A percentile compares a stretch with the other conserved stretches of the same genome.
phyloP scores from a whole-genome alignment of 2,888 invertebrate species.

The Eristalis intricaria region DNA sequence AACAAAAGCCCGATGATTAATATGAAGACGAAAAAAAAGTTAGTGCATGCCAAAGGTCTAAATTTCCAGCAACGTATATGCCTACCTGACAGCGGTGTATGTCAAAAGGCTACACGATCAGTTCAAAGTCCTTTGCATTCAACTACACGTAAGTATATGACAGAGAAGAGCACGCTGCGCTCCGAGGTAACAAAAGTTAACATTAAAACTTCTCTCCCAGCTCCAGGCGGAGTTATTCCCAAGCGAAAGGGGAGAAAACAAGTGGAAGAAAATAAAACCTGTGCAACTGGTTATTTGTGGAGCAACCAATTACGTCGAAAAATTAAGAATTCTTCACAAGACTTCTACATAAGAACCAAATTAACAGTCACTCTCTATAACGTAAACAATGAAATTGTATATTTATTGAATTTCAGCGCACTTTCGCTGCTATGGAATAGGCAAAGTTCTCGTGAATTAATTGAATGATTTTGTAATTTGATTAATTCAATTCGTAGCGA shows the following conservation, averaged over 20 bases:
- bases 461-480: slow-evolving; percentile 49
- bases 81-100: slow-evolving; percentile 34
- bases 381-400: slow-evolving; percentile 47
- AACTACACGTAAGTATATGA: slow-evolving; percentile 10
- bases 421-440: slow-evolving; percentile 2
- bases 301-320: slow-evolving; percentile 26
- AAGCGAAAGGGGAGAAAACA: slow-evolving; percentile 17
- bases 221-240: not conserved
- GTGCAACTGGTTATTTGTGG: slow-evolving; percentile 67
- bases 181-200: not conserved
- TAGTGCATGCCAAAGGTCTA: slow-evolving; percentile 2
- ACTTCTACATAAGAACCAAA: not conserved
- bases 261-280: slow-evolving; percentile 49
- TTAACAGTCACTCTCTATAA: not conserved
- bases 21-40: slow-evolving; percentile 1
- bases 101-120: slow-evolving; percentile 49
- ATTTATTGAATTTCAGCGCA: slow-evolving; percentile 36
- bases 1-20: slow-evolving; percentile 47
- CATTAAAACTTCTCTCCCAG: not conserved
- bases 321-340: slow-evolving; percentile 17
- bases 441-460: slow-evolving; percentile 23
- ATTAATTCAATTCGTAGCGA: slow-evolving; percentile 37
- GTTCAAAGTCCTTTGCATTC: slow-evolving; percentile 63
- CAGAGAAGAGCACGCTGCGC: not conserved
- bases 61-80: not conserved